Percentiles rank a stretch among this genome's conserved stretches.
These are phyloP conservation scores for Stenchaetothrips biformis DNA, from an alignment of 2,888 invertebrate genomes.

Conservation along the genomic window DNA sequence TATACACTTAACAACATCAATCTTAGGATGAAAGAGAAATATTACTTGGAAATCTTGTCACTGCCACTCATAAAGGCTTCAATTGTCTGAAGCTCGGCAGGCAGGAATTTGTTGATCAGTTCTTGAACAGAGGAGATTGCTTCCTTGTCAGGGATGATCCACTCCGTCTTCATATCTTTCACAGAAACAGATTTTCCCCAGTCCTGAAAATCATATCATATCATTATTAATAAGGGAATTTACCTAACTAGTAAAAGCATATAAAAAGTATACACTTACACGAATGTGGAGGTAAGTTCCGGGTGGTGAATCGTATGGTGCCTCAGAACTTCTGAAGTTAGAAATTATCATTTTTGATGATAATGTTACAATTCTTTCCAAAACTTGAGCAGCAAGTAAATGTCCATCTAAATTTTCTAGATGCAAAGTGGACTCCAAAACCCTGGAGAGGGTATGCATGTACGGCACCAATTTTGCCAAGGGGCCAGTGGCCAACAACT, in stretches of 20 bases:
- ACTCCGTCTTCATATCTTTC: slow-evolving; percentile 61
- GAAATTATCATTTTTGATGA: slow-evolving; percentile 58
- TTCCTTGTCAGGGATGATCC: slow-evolving; percentile 69
- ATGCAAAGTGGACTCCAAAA: slow-evolving; percentile 66
- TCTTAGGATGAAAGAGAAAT: background rate
- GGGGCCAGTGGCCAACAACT: background rate
- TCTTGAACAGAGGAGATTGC: slow-evolving; percentile 64
- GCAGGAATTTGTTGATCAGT: slow-evolving; percentile 60
- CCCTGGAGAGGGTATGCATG: slow-evolving; percentile 56
- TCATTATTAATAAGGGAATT: background rate
- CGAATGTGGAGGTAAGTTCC: slow-evolving; percentile 65
- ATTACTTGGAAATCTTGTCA: slow-evolving; percentile 49
- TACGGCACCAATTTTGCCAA: slow-evolving; percentile 53
- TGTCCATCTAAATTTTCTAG: slow-evolving; percentile 64
- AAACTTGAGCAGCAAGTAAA: slow-evolving; percentile 56
- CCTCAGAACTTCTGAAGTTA: slow-evolving; percentile 58
- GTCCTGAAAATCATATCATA: slow-evolving; percentile 51
- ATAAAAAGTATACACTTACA: slow-evolving; percentile 44
- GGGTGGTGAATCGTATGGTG: slow-evolving; percentile 58
- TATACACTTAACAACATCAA: background rate
- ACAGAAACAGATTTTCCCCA: slow-evolving; percentile 74
- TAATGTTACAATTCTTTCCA: slow-evolving; percentile 56
- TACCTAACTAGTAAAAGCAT: slow-evolving; percentile 20
- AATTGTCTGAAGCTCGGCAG: slow-evolving; percentile 58
- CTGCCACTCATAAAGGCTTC: slow-evolving; percentile 52